Percentiles rank a stretch among this genome's conserved stretches.
phyloP scores from a whole-genome alignment of 2,888 invertebrate genomes.

The Ethmia dodecea region DNA sequence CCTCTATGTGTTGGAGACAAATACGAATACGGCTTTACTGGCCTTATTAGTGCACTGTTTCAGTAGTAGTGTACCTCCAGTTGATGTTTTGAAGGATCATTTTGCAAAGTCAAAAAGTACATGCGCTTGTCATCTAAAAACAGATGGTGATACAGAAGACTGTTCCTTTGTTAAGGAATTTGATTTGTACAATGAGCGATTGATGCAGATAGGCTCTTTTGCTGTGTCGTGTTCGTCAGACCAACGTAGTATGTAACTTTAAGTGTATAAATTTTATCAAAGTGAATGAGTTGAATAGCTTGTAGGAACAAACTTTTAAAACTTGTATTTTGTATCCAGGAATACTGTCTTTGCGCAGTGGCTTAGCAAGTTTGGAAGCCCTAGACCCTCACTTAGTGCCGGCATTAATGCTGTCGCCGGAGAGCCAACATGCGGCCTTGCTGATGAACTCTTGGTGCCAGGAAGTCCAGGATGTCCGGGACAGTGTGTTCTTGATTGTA shows the following conservation, averaged over 20 bases:
- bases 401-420: constrained; percentile 71
- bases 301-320: too few species aligned
- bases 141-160: constrained; percentile 52
- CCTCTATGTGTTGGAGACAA: constrained; percentile 80
- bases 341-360: constrained; percentile 78
- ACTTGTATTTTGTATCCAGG: too few species aligned
- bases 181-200: constrained; percentile 82
- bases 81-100: constrained; percentile 46
- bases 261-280: too few species aligned
- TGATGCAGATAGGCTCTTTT: constrained; percentile 83
- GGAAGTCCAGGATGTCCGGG: constrained; percentile 76
- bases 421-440: constrained; percentile 65
- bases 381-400: constrained; percentile 82
- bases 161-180: constrained; percentile 77
- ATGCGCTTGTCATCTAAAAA: constrained; percentile 36
- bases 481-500: constrained; percentile 80
- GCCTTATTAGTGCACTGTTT: constrained; percentile 70
- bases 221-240: constrained; percentile 79
- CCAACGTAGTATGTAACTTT: constrained; percentile 56
- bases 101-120: constrained; percentile 29
- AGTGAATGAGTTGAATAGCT: too few species aligned
- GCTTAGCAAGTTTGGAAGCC: constrained; percentile 82
- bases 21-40: constrained; percentile 81
- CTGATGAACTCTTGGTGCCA: constrained; percentile 78
- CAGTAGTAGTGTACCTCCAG: constrained; percentile 41